A percentile compares a stretch with the other conserved stretches of the same genome.
These are phyloP conservation scores for Odontamblyopus lacepedii DNA, from an alignment of 2,797 vertebrate species.

Conservation along the genomic window DNA sequence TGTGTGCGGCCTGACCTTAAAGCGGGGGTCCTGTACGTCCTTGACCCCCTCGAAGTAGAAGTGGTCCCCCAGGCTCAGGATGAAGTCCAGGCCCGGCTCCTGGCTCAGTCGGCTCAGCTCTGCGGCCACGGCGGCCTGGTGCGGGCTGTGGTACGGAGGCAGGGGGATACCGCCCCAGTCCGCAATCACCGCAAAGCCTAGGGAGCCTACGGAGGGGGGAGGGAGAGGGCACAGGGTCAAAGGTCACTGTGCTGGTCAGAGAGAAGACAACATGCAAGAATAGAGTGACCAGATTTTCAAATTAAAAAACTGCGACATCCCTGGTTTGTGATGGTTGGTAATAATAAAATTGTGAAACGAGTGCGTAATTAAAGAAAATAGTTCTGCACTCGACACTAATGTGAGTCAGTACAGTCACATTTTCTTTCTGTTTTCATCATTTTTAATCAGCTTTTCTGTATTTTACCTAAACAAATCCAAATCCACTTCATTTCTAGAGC, in stretches of 20 bases:
- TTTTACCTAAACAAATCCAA: too few species aligned
- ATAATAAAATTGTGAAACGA: too few species aligned
- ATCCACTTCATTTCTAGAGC: too few species aligned
- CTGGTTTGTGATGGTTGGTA: too few species aligned
- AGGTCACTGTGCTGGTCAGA: background rate
- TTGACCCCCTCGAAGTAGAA: conserved; percentile 68
- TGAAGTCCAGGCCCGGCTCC: conserved; percentile 60
- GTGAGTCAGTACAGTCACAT: too few species aligned
- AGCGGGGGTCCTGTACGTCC: conserved; percentile 65
- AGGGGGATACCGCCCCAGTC: conserved; percentile 71
- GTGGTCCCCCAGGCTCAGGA: conserved; percentile 73
- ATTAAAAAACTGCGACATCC: too few species aligned
- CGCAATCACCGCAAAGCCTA: conserved; percentile 64
- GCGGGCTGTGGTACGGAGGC: conserved; percentile 55
- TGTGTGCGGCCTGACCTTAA: conserved; percentile 55
- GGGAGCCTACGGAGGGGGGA: conserved; percentile 2
- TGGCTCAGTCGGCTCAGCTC: conserved; percentile 52
- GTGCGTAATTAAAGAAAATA: too few species aligned
- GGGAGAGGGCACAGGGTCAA: background rate
- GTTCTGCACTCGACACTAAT: too few species aligned
- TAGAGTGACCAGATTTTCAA: too few species aligned
- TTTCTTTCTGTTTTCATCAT: too few species aligned
- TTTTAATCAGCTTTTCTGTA: too few species aligned
- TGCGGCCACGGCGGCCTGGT: conserved; percentile 54
- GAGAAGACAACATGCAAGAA: too few species aligned